phyloP scores from a whole-genome alignment of 2,888 invertebrate species.

The Thera obeliscata region DNA sequence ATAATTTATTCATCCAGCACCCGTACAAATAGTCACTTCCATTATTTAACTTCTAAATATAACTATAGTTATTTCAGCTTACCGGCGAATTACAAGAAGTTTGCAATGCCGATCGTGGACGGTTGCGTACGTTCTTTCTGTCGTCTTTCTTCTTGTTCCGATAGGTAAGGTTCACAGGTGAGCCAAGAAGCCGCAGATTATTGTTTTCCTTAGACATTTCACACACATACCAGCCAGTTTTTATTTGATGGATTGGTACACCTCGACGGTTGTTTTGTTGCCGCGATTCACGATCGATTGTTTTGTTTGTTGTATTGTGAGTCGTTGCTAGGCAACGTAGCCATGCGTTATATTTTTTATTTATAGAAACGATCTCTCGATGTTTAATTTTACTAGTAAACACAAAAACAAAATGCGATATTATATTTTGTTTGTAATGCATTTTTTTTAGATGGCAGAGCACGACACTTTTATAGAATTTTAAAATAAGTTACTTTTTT shows the following conservation, averaged over 20 bases:
- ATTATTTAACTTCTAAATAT: no score
- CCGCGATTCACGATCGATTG: neutral
- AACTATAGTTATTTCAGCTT: constrained; percentile 30
- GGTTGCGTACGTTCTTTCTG: constrained; percentile 65
- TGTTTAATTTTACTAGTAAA: no score
- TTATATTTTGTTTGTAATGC: no score
- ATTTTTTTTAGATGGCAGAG: no score
- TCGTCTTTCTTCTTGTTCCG: constrained; percentile 76
- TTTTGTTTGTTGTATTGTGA: neutral
- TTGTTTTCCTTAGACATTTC: constrained; percentile 79
- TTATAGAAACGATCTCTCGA: no score
- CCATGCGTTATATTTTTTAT: no score
- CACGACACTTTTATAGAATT: no score
- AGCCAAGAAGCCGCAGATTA: constrained; percentile 74
- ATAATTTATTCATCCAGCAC: no score
- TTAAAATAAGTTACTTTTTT: no score
- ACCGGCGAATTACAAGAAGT: constrained; percentile 71
- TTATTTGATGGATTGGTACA: neutral
- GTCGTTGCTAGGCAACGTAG: no score
- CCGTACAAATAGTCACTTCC: no score
- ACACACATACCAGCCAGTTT: constrained; percentile 52
- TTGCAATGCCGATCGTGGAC: constrained; percentile 75
- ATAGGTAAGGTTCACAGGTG: constrained; percentile 76
- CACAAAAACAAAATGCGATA: no score
- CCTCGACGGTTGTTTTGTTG: neutral